Evolutionary conservation across 2,888 invertebrate genomes (phyloP), one percentile per base, ranked within the genome.

Genomic region (Bembecia ichneumoniformis): DNA sequence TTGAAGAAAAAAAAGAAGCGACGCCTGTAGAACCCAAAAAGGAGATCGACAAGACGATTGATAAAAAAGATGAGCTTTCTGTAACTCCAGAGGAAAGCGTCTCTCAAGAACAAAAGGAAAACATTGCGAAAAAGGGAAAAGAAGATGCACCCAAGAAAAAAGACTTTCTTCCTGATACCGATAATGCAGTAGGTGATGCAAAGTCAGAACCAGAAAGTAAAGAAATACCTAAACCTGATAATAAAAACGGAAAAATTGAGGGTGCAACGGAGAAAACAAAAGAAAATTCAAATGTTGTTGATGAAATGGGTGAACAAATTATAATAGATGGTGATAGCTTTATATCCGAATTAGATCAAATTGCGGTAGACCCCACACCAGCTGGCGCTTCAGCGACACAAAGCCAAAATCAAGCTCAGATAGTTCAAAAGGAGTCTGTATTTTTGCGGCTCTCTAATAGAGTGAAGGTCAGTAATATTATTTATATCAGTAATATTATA

Each of bases 391-490:
- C 60, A 2, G 55, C 67, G 1, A 52, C 68, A 28, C 69, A 62
- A 13, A 79, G 66, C 51, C 79, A 82, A 50, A 77, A 79, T 51
- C 82, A 73, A 56, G 75, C 68, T 10, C 81, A 77, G 56, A 63
- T 70, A 28, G 75, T 77, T 15, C 95, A 95, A 68, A 96, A 97
- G 64, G 98, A 98, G 77, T 96, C 97, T 7, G 96, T 98, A n/a
- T 97, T 99, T 74, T 91, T 99, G 70, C 90, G 98, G 58, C 90
- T 99, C 52, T 96, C 96, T 52, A 99, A 99, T 78, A 91, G 98
- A 68, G 96, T 99, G 51, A 97, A 97, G 91, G 95, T 95, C 68
- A 71, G 82, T 66, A 57, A n/a, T 4, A 11, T 40, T 40, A 40
- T 13, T 40, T 28, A n/a, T n/a, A n/a, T n/a, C n/a, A n/a, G n/a